Percentiles rank a stretch among this genome's conserved stretches.
These are phyloP conservation scores for Danaus plexippus DNA, from an alignment of 1,140 invertebrate species.

Conservation along the genomic window DNA sequence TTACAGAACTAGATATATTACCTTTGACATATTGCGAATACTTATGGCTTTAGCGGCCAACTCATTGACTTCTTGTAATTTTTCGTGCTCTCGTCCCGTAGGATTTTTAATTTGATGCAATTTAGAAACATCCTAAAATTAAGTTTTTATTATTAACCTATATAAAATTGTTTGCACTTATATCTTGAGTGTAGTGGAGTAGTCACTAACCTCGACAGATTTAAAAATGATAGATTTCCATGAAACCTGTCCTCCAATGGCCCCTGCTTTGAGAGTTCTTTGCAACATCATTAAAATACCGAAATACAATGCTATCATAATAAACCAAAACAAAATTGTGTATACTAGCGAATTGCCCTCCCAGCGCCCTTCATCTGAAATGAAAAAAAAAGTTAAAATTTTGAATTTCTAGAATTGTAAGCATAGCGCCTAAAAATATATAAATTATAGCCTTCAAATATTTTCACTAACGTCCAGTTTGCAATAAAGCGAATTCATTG, in stretches of 20 bases:
- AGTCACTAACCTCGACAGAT: conserved; percentile 31
- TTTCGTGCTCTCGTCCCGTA: conserved; percentile 32
- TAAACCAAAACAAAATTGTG: conserved; percentile 37
- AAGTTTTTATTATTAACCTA: conserved; percentile 10
- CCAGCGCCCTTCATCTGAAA: conserved; percentile 17
- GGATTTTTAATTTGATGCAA: conserved; percentile 33
- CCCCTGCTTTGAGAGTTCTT: conserved; percentile 37
- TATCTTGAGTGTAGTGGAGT: not conserved
- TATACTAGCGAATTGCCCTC: conserved; percentile 26
- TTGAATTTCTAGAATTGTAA: not conserved
- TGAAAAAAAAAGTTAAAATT: conserved; percentile 4
- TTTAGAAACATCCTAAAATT: conserved; percentile 33
- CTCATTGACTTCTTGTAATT: conserved; percentile 55
- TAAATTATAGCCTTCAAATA: too few species aligned
- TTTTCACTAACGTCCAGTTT: conserved; percentile 41
- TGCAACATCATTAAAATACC: conserved; percentile 49
- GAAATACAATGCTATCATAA: conserved; percentile 47
- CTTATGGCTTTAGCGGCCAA: conserved; percentile 53
- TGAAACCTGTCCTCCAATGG: conserved; percentile 52
- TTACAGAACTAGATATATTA: conserved; percentile 13
- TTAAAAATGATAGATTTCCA: conserved; percentile 56
- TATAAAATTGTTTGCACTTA: conserved; percentile 2
- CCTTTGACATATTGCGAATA: conserved; percentile 49
- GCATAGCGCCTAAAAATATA: not conserved
- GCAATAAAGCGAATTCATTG: conserved; percentile 49